phyloP scores from a whole-genome alignment of 2,888 invertebrate genomes.

The Disparrhopalites patrizii region DNA sequence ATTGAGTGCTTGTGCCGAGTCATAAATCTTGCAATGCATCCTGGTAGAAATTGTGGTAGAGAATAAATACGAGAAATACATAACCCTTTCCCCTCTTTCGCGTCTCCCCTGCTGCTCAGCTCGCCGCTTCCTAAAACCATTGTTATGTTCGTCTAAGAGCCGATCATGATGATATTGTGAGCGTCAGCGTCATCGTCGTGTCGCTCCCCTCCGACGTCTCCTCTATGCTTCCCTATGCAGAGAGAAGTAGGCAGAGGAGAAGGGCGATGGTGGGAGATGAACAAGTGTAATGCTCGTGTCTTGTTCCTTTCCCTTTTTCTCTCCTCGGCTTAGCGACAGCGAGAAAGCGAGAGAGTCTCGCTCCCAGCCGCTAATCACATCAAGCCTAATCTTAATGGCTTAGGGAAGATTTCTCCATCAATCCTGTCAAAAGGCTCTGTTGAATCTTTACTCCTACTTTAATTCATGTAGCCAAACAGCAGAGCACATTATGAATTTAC shows the following conservation, averaged over 20 bases:
- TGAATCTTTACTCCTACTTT: conserved; percentile 1
- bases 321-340: not conserved
- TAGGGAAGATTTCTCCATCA: conserved; percentile 38
- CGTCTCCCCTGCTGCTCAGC: too few relatives aligned
- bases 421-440: conserved; percentile 31
- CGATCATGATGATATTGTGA: too few relatives aligned
- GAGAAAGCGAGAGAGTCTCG: not conserved
- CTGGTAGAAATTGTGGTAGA: too few relatives aligned
- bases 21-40: too few relatives aligned
- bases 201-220: too few relatives aligned
- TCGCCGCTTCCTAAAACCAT: too few relatives aligned
- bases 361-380: conserved; percentile 36
- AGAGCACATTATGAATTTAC: conserved; percentile 11
- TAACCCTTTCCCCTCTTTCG: too few relatives aligned
- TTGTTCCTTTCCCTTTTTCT: not conserved
- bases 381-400: conserved; percentile 39
- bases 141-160: too few relatives aligned
- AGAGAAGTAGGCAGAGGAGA: not conserved
- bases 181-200: too few relatives aligned
- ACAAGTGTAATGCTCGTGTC: not conserved
- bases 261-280: not conserved
- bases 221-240: not conserved
- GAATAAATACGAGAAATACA: too few relatives aligned
- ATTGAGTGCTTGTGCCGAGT: too few relatives aligned
- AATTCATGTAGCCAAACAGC: conserved; percentile 8